Conservation (phyloP, 2,888 invertebrate genomes). For the Dichetophora obliterata region DNA sequence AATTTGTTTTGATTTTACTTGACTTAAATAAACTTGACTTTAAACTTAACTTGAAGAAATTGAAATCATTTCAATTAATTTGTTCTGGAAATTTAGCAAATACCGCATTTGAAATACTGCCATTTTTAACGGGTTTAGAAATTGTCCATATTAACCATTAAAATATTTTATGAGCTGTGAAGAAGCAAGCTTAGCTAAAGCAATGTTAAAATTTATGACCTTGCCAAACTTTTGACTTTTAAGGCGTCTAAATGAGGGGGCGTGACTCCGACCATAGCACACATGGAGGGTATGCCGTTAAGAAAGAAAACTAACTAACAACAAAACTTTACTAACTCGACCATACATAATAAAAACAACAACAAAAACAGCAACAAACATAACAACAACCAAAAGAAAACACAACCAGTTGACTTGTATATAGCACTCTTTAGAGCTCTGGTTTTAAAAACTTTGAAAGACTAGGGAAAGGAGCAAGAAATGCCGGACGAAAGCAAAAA, state of each 20-base stretch:
- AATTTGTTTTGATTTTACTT: too few species aligned
- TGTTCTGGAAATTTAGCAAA: too few species aligned
- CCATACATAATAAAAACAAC: neutral
- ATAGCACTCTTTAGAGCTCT: neutral
- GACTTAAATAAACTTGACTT: too few species aligned
- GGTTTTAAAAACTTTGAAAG: neutral
- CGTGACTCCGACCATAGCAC: neutral
- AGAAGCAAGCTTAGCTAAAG: neutral
- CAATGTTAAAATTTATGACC: slow-evolving; percentile 17
- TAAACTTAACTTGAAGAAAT: too few species aligned
- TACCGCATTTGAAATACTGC: too few species aligned
- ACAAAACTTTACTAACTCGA: neutral
- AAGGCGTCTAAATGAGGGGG: neutral
- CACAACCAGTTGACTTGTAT: neutral
- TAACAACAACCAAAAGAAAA: neutral
- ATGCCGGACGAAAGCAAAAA: slow-evolving; percentile 4
- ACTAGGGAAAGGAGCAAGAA: neutral
- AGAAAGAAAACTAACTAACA: neutral
- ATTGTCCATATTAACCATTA: too few species aligned
- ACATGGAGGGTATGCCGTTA: neutral
- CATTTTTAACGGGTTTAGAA: too few species aligned
- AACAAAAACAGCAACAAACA: too few species aligned
- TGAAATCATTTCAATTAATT: too few species aligned
- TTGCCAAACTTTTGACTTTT: slow-evolving; percentile 20
- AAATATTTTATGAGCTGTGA: too few species aligned